Evolutionary conservation across 2,888 invertebrate species (phyloP).

Genomic region (Idaea straminata): DNA sequence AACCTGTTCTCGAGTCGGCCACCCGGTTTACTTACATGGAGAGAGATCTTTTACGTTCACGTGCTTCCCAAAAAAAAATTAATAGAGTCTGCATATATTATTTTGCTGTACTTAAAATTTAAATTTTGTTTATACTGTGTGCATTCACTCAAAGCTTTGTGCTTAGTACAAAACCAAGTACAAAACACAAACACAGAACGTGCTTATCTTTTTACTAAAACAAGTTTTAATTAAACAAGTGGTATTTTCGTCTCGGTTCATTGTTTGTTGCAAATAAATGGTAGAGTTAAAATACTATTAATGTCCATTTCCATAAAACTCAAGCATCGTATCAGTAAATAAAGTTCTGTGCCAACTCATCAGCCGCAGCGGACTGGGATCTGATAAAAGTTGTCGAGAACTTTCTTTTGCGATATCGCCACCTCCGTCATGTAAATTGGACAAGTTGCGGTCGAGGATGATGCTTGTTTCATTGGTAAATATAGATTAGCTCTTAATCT

Average conservation of each 20-base stretch:
- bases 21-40: constrained; percentile 40
- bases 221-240: not conserved
- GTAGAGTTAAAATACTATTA: not conserved
- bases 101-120: not conserved
- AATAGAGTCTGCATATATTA: not conserved
- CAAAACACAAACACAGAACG: not conserved
- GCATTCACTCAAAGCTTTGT: not conserved
- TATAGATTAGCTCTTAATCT: constrained; percentile 70
- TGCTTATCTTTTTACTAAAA: not conserved
- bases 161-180: not conserved
- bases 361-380: constrained; percentile 70
- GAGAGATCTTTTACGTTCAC: constrained; percentile 39
- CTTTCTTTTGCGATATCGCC: constrained; percentile 77
- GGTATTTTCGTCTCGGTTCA: not conserved
- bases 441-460: constrained; percentile 66
- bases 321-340: constrained; percentile 65
- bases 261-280: not conserved
- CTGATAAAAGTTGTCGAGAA: constrained; percentile 74
- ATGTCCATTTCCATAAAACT: constrained; percentile 52
- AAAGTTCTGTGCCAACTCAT: constrained; percentile 76
- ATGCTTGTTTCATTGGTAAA: constrained; percentile 70
- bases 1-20: constrained; percentile 53
- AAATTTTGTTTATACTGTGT: not conserved
- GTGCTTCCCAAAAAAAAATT: not conserved
- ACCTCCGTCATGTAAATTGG: constrained; percentile 78